phyloP scores from a whole-genome alignment of 2,888 invertebrate species.

The Leucoma salicis region DNA sequence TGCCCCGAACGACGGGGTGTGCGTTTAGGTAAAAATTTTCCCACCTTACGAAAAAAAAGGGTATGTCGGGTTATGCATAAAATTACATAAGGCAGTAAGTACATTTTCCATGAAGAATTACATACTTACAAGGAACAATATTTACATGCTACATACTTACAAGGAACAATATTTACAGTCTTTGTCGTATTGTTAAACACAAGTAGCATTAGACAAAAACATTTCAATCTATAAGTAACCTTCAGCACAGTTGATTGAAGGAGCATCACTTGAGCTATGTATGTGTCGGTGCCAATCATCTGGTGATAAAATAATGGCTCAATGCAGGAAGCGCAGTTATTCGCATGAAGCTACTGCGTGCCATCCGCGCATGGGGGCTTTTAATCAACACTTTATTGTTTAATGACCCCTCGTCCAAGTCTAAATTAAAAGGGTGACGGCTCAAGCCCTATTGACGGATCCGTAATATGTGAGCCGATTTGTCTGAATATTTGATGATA shows the following conservation, averaged over 20 bases:
- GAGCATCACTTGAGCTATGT: constrained; percentile 41
- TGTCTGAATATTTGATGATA: constrained; percentile 69
- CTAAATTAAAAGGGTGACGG: constrained; percentile 82
- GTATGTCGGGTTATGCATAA: no score
- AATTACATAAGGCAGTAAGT: no score
- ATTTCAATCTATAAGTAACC: constrained; percentile 16
- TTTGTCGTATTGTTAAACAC: no score
- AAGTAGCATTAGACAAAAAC: no score
- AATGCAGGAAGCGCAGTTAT: constrained; percentile 77
- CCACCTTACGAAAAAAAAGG: no score
- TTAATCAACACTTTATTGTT: constrained; percentile 83
- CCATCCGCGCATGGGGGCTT: constrained; percentile 78
- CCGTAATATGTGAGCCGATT: constrained; percentile 72
- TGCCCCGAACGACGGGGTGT: no score
- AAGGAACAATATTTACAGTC: no score
- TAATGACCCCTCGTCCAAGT: constrained; percentile 79
- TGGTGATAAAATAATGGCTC: constrained; percentile 78
- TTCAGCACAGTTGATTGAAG: constrained; percentile 27
- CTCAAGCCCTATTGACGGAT: constrained; percentile 77
- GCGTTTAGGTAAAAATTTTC: no score
- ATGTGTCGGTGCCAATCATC: constrained; percentile 72
- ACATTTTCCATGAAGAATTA: no score
- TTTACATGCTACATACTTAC: no score
- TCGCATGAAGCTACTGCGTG: constrained; percentile 50
- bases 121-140: no score